Base-by-base conservation (phyloP, 2,797 vertebrate species). In the Pempheris klunzingeri region DNA sequence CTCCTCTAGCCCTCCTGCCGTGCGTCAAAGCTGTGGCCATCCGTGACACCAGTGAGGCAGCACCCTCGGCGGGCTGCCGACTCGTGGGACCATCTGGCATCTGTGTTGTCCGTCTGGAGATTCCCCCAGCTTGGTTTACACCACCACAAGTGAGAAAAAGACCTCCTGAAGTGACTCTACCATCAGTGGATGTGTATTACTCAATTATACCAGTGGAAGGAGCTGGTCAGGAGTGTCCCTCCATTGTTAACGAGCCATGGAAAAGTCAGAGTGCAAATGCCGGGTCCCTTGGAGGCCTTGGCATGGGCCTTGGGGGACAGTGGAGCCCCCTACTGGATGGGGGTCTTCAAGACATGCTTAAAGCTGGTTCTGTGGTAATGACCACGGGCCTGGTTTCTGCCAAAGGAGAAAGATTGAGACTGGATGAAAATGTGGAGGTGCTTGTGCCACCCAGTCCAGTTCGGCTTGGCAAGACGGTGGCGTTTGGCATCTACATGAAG, bases 51-150 rank as follows among this genome's bases (percentile, higher is more conserved):
- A 89, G 90, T 41, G 97, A 98, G 46, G 92, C 94, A 68, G 93
- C 95, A 0, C 89, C 94, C 22, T 95, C 92, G 0, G 94, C 96
- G 26, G 94, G 96, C 85, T 99, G 98, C 59, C 94, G 96, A 12
- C 92, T 99, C 75, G 84, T 94, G 71, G 97, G 97, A 55, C 90
- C 44, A 92, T 93, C 76, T 3, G 97, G 97, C 49, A 94, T 99
- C 89, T 99, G 98, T n/a, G 96, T 98, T n/a, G 96, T 96, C 0
- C 96, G 97, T 84, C 84, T 99, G 92, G 96, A 97, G 78, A 93
- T 99, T 55, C 95, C 96, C 28, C 91, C 95, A 0, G 93, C 93
- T 88, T 99, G 98, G 98, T 98, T 99, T 92, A 93, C 92, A 73
- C 93, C 96, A 30, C 94, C 38, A 39, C 92, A 94, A 18, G 93